These are phyloP conservation scores for Yponomeuta sedellus DNA, from an alignment of 2,888 invertebrate species.

Conservation along the genomic window DNA sequence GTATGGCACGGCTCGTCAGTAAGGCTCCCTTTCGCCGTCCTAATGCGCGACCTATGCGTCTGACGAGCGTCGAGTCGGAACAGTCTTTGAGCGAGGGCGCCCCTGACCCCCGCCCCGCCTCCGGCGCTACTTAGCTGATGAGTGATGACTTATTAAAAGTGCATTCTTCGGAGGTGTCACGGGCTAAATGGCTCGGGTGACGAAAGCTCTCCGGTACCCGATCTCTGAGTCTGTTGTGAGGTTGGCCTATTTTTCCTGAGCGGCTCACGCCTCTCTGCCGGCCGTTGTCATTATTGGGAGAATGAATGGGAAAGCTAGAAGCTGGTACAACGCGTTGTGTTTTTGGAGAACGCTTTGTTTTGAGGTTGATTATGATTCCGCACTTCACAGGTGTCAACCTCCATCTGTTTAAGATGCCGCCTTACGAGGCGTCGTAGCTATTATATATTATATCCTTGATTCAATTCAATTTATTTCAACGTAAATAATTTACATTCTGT, in stretches of 20 bases:
- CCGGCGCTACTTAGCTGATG: constrained; percentile 72
- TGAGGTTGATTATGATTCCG: too few species aligned
- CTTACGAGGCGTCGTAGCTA: too few species aligned
- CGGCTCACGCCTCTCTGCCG: background rate
- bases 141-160: constrained; percentile 77
- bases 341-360: too few species aligned
- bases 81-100: constrained; percentile 8
- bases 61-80: background rate
- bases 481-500: too few species aligned
- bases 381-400: too few species aligned
- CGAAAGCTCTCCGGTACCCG: constrained; percentile 42
- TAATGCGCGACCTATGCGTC: too few species aligned
- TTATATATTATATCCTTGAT: too few species aligned
- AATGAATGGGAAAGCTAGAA: background rate
- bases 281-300: background rate
- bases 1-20: too few species aligned
- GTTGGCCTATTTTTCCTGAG: constrained; percentile 52
- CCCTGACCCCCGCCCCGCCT: constrained; percentile 23
- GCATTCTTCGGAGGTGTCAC: constrained; percentile 74
- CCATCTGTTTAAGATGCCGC: too few species aligned
- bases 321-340: background rate
- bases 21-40: too few species aligned
- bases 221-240: constrained; percentile 35
- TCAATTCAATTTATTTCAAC: too few species aligned
- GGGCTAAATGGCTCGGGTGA: constrained; percentile 69